Conservation (phyloP, 1,140 invertebrate genomes). For the Sarcophaga bullata region DNA sequence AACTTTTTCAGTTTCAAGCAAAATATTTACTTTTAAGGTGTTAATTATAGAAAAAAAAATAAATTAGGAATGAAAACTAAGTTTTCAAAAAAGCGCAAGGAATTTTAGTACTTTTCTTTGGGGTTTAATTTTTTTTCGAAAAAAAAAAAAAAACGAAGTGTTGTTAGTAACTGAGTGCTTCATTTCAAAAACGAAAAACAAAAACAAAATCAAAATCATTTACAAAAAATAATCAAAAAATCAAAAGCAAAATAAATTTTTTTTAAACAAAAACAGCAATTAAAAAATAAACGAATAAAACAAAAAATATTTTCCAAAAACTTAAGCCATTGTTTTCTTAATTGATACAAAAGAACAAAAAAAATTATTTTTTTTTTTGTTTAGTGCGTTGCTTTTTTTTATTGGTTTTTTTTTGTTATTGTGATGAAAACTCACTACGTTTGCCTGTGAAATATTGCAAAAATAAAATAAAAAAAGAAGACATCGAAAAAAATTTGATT, state of each 20-base stretch:
- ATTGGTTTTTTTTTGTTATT: constrained; percentile 15
- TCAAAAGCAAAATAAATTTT: no score
- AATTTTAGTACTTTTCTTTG: constrained; percentile 14
- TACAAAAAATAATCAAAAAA: no score
- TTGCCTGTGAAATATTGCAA: constrained; percentile 36
- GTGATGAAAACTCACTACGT: constrained; percentile 36
- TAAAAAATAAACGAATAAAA: not conserved
- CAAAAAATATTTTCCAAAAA: constrained; percentile 32
- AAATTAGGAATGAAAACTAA: constrained; percentile 3
- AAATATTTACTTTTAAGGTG: not conserved
- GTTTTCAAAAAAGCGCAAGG: constrained; percentile 34
- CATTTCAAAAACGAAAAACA: no score
- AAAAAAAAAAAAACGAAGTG: not conserved
- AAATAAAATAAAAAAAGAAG: constrained; percentile 23
- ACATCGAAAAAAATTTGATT: constrained; percentile 24
- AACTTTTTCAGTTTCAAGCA: not conserved
- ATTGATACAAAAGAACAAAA: not conserved
- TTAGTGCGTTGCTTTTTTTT: constrained; percentile 13
- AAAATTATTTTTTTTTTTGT: constrained; percentile 4
- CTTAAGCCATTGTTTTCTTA: constrained; percentile 30
- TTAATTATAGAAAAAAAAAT: not conserved
- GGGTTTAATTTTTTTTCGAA: no score
- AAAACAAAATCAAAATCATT: no score
- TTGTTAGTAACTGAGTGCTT: no score
- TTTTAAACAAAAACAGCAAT: not conserved